A percentile compares a stretch with the other conserved stretches of the same genome.
Evolutionary conservation across 2,113 vertebrate species (phyloP).

Genomic region (Chloebia gouldiae): DNA sequence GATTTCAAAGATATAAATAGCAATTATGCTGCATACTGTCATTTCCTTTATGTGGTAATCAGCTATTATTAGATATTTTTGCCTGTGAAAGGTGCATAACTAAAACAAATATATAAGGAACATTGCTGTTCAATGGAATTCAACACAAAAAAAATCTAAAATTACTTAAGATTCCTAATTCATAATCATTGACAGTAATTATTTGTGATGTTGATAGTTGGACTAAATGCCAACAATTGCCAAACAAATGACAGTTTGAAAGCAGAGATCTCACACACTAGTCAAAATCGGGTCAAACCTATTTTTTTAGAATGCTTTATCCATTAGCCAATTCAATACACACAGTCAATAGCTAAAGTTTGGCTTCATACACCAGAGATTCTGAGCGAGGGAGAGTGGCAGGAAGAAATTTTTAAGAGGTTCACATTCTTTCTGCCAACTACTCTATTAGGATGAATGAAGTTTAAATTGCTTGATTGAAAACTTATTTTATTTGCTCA

Average conservation of each 20-base stretch:
- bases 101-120: not conserved
- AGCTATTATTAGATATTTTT: not conserved
- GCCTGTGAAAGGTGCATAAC: not conserved
- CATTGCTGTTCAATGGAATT: not conserved
- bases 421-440: slow-evolving; percentile 36
- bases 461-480: slow-evolving; percentile 56
- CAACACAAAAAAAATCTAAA: not conserved
- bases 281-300: not conserved
- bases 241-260: not conserved
- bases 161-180: not conserved
- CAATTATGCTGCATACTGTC: not conserved
- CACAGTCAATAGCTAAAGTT: not conserved
- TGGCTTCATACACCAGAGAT: not conserved
- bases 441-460: slow-evolving; percentile 39
- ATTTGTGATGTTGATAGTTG: not conserved
- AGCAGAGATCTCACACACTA: not conserved
- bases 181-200: not conserved
- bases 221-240: not conserved
- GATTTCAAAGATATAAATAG: not conserved
- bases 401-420: slow-evolving; percentile 18
- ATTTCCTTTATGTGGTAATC: not conserved
- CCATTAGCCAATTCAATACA: not conserved
- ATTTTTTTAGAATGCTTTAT: not conserved
- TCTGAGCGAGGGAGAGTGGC: not conserved
- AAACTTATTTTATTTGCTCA: slow-evolving; percentile 62